Percentiles rank a stretch among this genome's conserved stretches.
Conservation (phyloP, 2,113 vertebrate genomes). For the Aptenodytes forsteri region DNA sequence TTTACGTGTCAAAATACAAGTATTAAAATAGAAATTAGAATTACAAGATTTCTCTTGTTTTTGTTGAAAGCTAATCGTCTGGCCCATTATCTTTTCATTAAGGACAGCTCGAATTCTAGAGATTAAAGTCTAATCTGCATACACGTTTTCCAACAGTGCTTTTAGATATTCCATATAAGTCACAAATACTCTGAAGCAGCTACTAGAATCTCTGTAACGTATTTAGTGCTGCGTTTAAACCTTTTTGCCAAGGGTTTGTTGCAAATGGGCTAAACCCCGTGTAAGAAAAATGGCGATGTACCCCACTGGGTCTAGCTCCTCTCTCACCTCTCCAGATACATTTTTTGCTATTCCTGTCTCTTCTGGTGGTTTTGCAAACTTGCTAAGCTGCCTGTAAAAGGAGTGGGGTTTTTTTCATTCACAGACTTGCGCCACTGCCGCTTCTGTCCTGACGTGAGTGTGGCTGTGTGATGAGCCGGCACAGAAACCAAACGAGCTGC, state of each 20-base stretch:
- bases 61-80: neutral
- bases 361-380: neutral
- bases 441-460: neutral
- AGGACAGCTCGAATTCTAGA: neutral
- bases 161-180: neutral
- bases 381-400: neutral
- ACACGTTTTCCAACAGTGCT: neutral
- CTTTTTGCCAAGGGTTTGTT: neutral
- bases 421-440: neutral
- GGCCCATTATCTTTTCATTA: neutral
- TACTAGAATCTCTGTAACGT: neutral
- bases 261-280: neutral
- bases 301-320: neutral
- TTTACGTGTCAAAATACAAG: neutral
- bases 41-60: neutral
- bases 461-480: neutral
- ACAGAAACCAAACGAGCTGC: neutral
- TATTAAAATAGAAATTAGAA: neutral
- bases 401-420: neutral
- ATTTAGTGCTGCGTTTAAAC: neutral
- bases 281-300: fast-evolving
- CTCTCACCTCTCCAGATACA: neutral
- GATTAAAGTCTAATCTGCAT: neutral
- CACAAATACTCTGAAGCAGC: neutral
- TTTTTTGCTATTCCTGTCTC: neutral